A percentile compares a stretch with the other conserved stretches of the same genome.
Evolutionary conservation across 1,140 invertebrate species (phyloP).

Genomic region (Anastrepha obliqua): DNA sequence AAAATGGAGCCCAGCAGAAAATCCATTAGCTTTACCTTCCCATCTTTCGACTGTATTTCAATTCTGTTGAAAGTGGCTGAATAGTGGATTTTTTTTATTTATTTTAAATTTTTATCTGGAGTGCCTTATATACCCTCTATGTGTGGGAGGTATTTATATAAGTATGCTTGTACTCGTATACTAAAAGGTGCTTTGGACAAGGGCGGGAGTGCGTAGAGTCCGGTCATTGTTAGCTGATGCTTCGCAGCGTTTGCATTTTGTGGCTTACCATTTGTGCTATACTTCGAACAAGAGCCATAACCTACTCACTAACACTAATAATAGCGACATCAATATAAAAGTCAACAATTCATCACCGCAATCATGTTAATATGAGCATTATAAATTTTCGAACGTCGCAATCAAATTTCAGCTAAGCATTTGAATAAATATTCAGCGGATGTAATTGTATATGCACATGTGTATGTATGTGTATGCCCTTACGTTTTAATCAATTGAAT

Average conservation of each 20-base stretch:
- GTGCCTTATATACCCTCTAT: too few species aligned
- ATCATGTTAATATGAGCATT: background rate
- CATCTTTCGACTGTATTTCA: too few species aligned
- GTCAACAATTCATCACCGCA: conserved; percentile 30
- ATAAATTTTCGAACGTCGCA: conserved; percentile 36
- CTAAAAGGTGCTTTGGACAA: too few species aligned
- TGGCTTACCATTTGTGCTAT: conserved; percentile 7
- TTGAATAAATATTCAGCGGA: conserved; percentile 11
- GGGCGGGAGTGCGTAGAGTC: too few species aligned
- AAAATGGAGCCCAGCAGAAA: too few species aligned
- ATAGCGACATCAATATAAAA: conserved; percentile 15
- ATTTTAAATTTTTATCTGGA: background rate
- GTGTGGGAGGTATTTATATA: too few species aligned
- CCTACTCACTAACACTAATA: background rate
- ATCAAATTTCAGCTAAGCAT: background rate
- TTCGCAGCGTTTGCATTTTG: background rate
- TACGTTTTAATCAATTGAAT: too few species aligned
- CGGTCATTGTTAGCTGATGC: background rate
- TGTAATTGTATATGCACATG: background rate
- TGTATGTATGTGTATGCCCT: too few species aligned
- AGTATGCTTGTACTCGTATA: too few species aligned
- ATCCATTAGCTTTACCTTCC: too few species aligned
- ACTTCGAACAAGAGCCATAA: background rate
- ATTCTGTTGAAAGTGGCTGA: too few species aligned
- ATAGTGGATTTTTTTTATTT: background rate